Conservation (phyloP, 35 echinoderm and acorn worm genomes). For the Anneissia japonica region DNA sequence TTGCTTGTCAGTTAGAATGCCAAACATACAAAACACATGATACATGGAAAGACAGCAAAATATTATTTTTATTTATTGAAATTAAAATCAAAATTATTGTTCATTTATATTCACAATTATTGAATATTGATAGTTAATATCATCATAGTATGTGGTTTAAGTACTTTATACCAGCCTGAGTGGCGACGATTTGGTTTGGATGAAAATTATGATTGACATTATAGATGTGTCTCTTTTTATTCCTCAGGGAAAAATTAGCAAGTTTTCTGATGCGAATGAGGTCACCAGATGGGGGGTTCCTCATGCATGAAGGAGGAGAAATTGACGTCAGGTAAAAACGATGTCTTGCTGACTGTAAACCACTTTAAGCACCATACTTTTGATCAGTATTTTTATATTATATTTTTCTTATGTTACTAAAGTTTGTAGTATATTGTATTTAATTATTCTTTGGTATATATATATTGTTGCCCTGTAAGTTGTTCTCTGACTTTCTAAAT, state of each 20-base stretch:
- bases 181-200: neutral
- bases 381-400: too few species aligned
- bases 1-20: neutral
- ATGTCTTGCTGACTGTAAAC: too few species aligned
- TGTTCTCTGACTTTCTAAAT: too few species aligned
- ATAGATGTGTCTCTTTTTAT: neutral
- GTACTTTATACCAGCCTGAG: neutral
- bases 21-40: neutral
- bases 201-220: neutral
- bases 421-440: too few species aligned
- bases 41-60: neutral
- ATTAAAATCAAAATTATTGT: neutral
- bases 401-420: too few species aligned
- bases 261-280: slow-evolving; percentile 81
- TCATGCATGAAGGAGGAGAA: slow-evolving; percentile 92
- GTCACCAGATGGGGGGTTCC: slow-evolving; percentile 64
- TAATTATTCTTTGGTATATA: too few species aligned
- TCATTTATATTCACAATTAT: neutral
- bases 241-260: slow-evolving; percentile 63
- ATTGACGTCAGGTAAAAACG: slow-evolving; percentile 81
- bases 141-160: neutral
- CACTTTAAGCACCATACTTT: too few species aligned
- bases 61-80: neutral
- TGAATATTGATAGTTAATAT: neutral
- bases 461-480: too few species aligned